These are phyloP conservation scores for Heliconius hortense DNA, from an alignment of 2,888 invertebrate genomes.

Conservation along the genomic window DNA sequence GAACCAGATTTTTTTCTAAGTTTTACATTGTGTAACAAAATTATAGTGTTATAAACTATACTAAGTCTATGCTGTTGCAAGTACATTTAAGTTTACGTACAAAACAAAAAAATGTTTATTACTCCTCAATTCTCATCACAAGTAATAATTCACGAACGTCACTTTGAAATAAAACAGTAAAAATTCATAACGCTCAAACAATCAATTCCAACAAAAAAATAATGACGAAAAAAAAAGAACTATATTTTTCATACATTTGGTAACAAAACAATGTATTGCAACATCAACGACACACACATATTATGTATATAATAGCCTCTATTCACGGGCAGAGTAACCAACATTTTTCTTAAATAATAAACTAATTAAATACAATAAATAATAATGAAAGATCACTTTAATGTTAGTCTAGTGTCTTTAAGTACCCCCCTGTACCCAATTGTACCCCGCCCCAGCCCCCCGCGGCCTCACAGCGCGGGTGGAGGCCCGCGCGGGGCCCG, in stretches of 20 bases:
- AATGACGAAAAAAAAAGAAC: neutral
- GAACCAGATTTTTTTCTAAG: neutral
- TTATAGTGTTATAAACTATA: slow-evolving; percentile 8
- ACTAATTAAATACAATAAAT: slow-evolving; percentile 36
- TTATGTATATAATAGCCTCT: slow-evolving; percentile 3
- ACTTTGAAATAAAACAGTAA: neutral
- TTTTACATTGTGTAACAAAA: slow-evolving; percentile 3
- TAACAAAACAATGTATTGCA: slow-evolving; percentile 13
- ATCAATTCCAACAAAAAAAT: neutral
- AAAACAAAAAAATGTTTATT: neutral
- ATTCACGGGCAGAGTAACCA: neutral
- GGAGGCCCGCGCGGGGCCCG: slow-evolving; percentile 79
- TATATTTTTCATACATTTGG: slow-evolving; percentile 9
- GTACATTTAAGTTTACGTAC: slow-evolving; percentile 7
- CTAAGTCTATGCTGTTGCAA: slow-evolving; percentile 11
- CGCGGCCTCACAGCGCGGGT: slow-evolving; percentile 65
- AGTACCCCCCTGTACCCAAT: slow-evolving; percentile 19
- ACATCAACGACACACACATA: slow-evolving; percentile 13
- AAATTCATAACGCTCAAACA: neutral
- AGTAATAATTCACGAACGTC: neutral
- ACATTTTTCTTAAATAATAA: slow-evolving; percentile 12
- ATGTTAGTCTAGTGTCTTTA: slow-evolving; percentile 39
- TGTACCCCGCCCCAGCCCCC: slow-evolving; percentile 34
- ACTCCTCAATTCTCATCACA: neutral
- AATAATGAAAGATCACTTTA: slow-evolving; percentile 30